These are phyloP conservation scores for Leptopilina myrica DNA, from an alignment of 2,888 invertebrate species.

Conservation along the genomic window DNA sequence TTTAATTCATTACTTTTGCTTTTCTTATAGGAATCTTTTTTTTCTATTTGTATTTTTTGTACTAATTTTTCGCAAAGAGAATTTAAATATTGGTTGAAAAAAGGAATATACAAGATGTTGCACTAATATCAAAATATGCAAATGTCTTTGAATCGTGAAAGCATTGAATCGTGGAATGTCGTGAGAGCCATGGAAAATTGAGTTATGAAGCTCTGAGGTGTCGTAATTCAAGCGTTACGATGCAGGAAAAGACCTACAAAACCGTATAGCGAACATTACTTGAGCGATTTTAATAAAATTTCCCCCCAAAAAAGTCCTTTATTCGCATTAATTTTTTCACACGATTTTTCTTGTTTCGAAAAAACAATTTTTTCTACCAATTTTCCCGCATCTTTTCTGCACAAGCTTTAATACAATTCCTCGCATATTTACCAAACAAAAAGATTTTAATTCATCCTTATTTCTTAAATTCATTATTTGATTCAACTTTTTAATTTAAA, in stretches of 20 bases:
- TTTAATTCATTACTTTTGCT: too few species aligned
- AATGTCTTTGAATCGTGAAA: conserved; percentile 6
- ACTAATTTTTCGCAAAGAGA: too few species aligned
- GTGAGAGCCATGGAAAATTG: conserved; percentile 60
- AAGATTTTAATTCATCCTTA: background rate
- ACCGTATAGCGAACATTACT: conserved; percentile 45
- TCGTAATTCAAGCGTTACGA: conserved; percentile 55
- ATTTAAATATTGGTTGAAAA: too few species aligned
- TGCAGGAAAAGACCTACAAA: conserved; percentile 40
- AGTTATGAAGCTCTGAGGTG: conserved; percentile 61
- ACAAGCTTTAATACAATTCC: background rate
- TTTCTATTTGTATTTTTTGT: too few species aligned
- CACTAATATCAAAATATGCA: conserved; percentile 11
- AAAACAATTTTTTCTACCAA: background rate
- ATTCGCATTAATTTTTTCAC: conserved; percentile 48
- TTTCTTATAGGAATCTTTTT: too few species aligned
- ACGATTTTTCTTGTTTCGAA: conserved; percentile 6
- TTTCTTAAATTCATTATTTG: too few species aligned
- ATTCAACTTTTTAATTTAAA: too few species aligned
- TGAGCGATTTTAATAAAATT: conserved; percentile 58
- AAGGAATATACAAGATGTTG: conserved; percentile 1
- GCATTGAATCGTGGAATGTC: conserved; percentile 50
- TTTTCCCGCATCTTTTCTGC: background rate
- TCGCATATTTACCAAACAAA: background rate
- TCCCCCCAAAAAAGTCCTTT: conserved; percentile 40